phyloP scores from a whole-genome alignment of 2,113 vertebrate genomes.

The Taurulus bubalis region DNA sequence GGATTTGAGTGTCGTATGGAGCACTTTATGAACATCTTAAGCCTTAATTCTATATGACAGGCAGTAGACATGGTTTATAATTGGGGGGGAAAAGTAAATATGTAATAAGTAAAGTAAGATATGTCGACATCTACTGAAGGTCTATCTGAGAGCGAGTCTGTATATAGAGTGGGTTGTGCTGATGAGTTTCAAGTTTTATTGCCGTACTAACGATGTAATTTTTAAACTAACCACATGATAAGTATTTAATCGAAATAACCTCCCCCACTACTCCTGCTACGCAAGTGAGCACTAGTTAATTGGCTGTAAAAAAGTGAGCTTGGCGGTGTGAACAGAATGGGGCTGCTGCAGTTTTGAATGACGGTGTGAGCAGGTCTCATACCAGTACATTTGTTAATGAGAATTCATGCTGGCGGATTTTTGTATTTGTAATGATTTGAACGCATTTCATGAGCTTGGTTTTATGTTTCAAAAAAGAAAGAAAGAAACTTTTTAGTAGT shows the following conservation, averaged over 20 bases:
- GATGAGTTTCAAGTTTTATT: constrained; percentile 64
- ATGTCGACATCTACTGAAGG: constrained; percentile 49
- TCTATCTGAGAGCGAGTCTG: constrained; percentile 56
- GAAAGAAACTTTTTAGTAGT: background rate
- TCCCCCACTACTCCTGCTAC: constrained; percentile 11
- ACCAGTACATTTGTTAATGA: constrained; percentile 42
- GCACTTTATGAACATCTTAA: constrained; percentile 81
- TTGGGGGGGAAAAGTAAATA: background rate
- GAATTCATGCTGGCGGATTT: constrained; percentile 43
- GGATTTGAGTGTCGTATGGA: constrained; percentile 68
- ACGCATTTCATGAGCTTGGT: constrained; percentile 34
- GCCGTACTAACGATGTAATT: constrained; percentile 63
- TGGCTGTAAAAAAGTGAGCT: constrained; percentile 45
- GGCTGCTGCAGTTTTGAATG: constrained; percentile 59
- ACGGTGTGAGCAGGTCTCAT: constrained; percentile 81
- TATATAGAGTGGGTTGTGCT: constrained; percentile 68
- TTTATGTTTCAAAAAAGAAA: constrained; percentile 13
- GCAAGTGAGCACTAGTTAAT: constrained; percentile 55
- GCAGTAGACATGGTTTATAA: constrained; percentile 48
- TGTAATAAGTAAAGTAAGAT: constrained; percentile 1
- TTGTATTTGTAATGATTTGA: constrained; percentile 50
- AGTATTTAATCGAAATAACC: constrained; percentile 59
- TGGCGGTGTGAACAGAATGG: constrained; percentile 53
- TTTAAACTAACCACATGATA: constrained; percentile 61
- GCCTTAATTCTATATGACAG: constrained; percentile 74